phyloP scores from a whole-genome alignment of 1,140 invertebrate species.

The Ceratina japonica region DNA sequence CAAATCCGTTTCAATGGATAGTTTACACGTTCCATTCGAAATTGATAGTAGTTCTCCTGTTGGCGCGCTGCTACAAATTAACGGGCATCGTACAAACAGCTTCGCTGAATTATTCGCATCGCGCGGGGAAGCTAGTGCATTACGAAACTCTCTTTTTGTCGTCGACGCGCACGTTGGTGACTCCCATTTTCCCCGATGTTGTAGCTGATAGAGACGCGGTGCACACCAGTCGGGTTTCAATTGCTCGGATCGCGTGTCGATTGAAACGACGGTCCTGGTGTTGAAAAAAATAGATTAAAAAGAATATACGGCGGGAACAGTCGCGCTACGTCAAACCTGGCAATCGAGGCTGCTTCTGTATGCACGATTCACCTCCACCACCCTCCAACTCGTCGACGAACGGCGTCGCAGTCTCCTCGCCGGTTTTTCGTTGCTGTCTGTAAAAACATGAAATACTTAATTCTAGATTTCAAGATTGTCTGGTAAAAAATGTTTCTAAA shows the following conservation, averaged over 20 bases:
- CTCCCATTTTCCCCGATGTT: conserved; percentile 5
- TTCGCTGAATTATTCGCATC: conserved; percentile 16
- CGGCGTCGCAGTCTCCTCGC: conserved; percentile 16
- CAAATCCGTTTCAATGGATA: neutral
- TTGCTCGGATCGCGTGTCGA: conserved; percentile 30
- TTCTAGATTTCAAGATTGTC: no score
- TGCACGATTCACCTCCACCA: conserved; percentile 7
- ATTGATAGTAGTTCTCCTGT: neutral
- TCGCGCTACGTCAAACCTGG: conserved; percentile 15
- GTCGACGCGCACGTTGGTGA: neutral
- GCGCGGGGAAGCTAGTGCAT: neutral
- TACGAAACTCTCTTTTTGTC: neutral
- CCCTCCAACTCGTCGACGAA: conserved; percentile 7
- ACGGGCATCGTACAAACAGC: neutral
- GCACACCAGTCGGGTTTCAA: conserved; percentile 1
- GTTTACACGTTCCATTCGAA: neutral
- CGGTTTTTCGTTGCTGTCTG: neutral
- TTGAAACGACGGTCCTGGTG: conserved; percentile 6
- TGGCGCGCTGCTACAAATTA: conserved; percentile 12
- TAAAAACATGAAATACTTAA: neutral
- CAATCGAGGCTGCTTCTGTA: conserved; percentile 36
- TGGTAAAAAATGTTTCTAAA: no score
- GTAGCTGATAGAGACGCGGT: conserved; percentile 12
- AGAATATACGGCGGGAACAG: conserved; percentile 19
- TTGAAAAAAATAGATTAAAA: conserved; percentile 15